Conservation (phyloP, 2,113 vertebrate species). For the Petrocephalus microphthalmus region DNA sequence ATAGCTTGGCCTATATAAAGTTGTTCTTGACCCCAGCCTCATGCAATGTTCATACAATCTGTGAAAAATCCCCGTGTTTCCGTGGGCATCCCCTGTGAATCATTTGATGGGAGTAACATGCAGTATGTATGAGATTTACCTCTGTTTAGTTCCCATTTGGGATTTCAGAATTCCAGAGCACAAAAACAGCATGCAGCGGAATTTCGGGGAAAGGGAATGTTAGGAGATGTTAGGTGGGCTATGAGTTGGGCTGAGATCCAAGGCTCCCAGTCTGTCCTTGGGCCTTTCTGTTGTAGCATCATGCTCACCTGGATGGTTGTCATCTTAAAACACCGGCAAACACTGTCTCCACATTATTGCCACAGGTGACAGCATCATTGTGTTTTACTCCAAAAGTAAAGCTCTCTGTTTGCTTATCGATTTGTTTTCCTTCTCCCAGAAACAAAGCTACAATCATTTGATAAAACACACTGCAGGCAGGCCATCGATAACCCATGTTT, state of each 20-base stretch:
- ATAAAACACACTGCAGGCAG: not conserved
- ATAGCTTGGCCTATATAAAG: not conserved
- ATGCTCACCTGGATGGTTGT: not conserved
- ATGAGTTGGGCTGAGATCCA: not conserved
- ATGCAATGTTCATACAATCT: not conserved
- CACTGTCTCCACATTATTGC: not conserved
- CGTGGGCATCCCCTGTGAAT: not conserved
- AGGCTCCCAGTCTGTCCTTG: not conserved
- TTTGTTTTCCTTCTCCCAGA: not conserved
- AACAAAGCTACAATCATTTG: slow-evolving; percentile 1
- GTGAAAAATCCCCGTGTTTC: not conserved
- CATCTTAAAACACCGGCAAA: not conserved
- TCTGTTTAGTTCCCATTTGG: not conserved
- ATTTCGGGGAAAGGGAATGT: not conserved
- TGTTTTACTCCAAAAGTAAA: not conserved
- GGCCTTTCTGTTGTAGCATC: not conserved
- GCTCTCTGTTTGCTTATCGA: not conserved
- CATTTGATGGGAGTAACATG: not conserved
- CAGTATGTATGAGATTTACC: not conserved
- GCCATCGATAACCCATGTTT: not conserved
- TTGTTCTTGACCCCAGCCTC: not conserved
- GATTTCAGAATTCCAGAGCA: not conserved
- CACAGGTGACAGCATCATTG: not conserved
- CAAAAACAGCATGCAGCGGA: not conserved
- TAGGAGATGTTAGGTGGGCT: not conserved